phyloP scores from a whole-genome alignment of 53 echinoderm and acorn worm species.

The Patiria pectinifera region DNA sequence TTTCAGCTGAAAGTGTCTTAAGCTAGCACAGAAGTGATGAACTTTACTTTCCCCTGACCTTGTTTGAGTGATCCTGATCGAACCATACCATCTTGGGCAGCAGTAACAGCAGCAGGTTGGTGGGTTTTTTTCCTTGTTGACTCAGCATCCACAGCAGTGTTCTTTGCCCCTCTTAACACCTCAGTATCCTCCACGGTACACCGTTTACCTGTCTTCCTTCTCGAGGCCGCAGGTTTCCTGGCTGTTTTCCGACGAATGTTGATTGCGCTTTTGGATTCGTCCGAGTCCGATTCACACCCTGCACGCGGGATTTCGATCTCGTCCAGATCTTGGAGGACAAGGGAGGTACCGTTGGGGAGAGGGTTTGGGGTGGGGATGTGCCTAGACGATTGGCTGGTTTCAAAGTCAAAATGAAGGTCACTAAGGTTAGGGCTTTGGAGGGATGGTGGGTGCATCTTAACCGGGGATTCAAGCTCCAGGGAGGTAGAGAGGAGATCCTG shows the following conservation, averaged over 20 bases:
- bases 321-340: conserved; percentile 58
- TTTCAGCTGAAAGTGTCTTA: too few species aligned
- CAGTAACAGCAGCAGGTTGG: too few species aligned
- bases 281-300: conserved; percentile 74
- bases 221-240: conserved; percentile 41
- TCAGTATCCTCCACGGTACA: conserved; percentile 60
- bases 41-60: conserved; percentile 47
- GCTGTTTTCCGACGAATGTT: conserved; percentile 42
- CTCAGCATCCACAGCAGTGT: conserved; percentile 1
- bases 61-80: not conserved
- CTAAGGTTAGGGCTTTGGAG: not conserved
- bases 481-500: conserved; percentile 39
- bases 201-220: conserved; percentile 32
- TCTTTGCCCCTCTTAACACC: conserved; percentile 45
- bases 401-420: conserved; percentile 4
- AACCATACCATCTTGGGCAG: too few species aligned
- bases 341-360: not conserved
- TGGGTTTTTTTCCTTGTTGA: conserved; percentile 7
- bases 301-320: conserved; percentile 93
- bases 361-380: not conserved
- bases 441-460: not conserved
- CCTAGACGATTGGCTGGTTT: not conserved
- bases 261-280: conserved; percentile 39
- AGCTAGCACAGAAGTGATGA: not conserved
- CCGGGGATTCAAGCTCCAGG: conserved; percentile 41